A percentile compares a stretch with the other conserved stretches of the same genome.
Evolutionary conservation across 2,888 invertebrate species (phyloP).

Genomic region (Prenolepis imparis): DNA sequence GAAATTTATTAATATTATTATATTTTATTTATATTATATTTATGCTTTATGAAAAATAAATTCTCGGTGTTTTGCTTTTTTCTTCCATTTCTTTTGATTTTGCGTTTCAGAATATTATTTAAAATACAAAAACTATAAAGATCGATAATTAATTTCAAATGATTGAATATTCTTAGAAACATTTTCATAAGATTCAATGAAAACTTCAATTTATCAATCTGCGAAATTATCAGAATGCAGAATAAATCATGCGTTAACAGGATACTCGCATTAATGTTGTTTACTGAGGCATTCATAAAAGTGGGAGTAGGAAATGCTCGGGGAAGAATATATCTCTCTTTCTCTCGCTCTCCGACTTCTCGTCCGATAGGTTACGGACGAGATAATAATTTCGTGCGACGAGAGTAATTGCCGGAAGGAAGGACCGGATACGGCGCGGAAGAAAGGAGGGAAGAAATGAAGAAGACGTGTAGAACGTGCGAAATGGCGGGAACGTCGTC

Average conservation of each 20-base stretch:
- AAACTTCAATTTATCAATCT: not conserved
- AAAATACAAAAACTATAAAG: not conserved
- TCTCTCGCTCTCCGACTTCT: constrained; percentile 23
- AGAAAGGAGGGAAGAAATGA: constrained; percentile 48
- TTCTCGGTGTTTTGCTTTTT: not conserved
- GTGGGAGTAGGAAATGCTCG: not conserved
- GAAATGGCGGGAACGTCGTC: constrained; percentile 68
- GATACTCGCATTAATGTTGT: constrained; percentile 20
- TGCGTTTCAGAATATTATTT: not conserved
- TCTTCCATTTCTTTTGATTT: not conserved
- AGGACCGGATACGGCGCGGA: constrained; percentile 70
- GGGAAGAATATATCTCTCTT: not conserved
- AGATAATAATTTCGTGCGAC: constrained; percentile 72
- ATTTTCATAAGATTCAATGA: not conserved
- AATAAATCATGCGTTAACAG: constrained; percentile 27
- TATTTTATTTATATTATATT: not conserved
- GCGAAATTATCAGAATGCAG: not conserved
- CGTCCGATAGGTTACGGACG: constrained; percentile 58
- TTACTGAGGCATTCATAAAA: constrained; percentile 38
- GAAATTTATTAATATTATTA: no score
- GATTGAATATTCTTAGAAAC: not conserved
- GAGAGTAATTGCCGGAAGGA: constrained; percentile 76
- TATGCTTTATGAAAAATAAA: not conserved
- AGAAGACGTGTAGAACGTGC: constrained; percentile 62
- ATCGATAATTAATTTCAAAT: not conserved